phyloP scores from a whole-genome alignment of 1,140 invertebrate genomes.

The Zaprionus capensis region DNA sequence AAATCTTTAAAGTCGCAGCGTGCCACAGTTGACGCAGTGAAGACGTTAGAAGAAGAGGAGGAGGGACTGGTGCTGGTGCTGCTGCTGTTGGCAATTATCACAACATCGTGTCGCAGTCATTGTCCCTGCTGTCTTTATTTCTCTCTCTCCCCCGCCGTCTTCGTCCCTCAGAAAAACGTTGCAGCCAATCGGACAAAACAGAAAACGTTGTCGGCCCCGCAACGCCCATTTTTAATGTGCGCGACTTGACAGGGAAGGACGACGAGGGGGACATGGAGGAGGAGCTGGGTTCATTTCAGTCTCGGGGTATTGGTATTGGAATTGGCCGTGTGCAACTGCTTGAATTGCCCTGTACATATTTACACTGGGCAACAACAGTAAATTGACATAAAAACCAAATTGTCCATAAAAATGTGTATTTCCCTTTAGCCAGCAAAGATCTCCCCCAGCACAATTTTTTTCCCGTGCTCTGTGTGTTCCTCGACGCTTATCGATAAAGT shows the following conservation, averaged over 20 bases:
- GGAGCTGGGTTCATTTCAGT: neutral
- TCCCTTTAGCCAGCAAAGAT: constrained; percentile 74
- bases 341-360: constrained; percentile 78
- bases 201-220: constrained; percentile 55
- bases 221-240: constrained; percentile 76
- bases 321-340: constrained; percentile 65
- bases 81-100: constrained; percentile 75
- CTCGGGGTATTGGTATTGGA: constrained; percentile 39
- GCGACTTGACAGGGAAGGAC: constrained; percentile 32
- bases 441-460: constrained; percentile 41
- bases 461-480: neutral
- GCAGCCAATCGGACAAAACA: constrained; percentile 71
- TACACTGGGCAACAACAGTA: constrained; percentile 78
- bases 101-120: constrained; percentile 80
- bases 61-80: constrained; percentile 6
- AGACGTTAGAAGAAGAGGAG: neutral
- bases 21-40: constrained; percentile 12
- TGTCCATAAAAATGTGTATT: constrained; percentile 83
- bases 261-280: too few relatives aligned
- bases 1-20: constrained; percentile 67
- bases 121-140: constrained; percentile 39
- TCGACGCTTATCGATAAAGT: constrained; percentile 80
- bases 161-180: constrained; percentile 24
- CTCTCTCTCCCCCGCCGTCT: neutral
- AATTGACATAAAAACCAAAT: constrained; percentile 83